Conservation (phyloP, 2,888 invertebrate species). For the Nemapogon koenigi region DNA sequence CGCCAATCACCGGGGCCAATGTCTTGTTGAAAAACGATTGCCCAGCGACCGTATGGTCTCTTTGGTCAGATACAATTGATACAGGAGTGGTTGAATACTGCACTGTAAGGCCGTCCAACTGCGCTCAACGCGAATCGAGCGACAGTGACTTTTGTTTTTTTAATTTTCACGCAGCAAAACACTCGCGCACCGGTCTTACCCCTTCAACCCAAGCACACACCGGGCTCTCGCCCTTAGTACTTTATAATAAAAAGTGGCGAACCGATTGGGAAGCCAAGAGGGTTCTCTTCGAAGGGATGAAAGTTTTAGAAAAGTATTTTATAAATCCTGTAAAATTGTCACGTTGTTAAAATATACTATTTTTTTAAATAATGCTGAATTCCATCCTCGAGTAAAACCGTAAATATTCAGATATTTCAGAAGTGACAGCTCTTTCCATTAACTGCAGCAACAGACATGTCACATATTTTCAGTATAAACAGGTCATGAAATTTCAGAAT, state of each 20-base stretch:
- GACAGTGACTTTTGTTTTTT: slow-evolving; percentile 25
- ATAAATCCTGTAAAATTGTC: slow-evolving; percentile 38
- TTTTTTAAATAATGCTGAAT: neutral
- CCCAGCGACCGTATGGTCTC: slow-evolving; percentile 43
- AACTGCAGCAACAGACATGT: too few relatives aligned
- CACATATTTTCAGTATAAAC: too few relatives aligned
- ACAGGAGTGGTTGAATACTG: slow-evolving; percentile 56
- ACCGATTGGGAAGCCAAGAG: slow-evolving; percentile 28
- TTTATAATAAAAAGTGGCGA: slow-evolving; percentile 43
- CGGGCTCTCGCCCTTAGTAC: slow-evolving; percentile 46
- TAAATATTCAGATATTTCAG: neutral
- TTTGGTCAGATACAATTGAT: slow-evolving; percentile 40
- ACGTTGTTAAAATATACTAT: too few relatives aligned
- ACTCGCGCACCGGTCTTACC: slow-evolving; percentile 34
- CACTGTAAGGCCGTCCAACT: slow-evolving; percentile 32
- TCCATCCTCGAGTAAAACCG: neutral
- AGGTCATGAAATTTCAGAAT: neutral
- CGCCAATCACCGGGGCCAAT: too few relatives aligned
- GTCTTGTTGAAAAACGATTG: slow-evolving; percentile 63
- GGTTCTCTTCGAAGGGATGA: slow-evolving; percentile 44
- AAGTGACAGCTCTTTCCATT: neutral
- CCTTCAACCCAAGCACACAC: slow-evolving; percentile 52
- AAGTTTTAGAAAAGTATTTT: slow-evolving; percentile 18
- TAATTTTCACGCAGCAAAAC: too few relatives aligned
- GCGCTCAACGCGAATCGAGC: slow-evolving; percentile 24